Evolutionary conservation across 2,797 vertebrate species (phyloP).

Genomic region (Vespertilio murinus): DNA sequence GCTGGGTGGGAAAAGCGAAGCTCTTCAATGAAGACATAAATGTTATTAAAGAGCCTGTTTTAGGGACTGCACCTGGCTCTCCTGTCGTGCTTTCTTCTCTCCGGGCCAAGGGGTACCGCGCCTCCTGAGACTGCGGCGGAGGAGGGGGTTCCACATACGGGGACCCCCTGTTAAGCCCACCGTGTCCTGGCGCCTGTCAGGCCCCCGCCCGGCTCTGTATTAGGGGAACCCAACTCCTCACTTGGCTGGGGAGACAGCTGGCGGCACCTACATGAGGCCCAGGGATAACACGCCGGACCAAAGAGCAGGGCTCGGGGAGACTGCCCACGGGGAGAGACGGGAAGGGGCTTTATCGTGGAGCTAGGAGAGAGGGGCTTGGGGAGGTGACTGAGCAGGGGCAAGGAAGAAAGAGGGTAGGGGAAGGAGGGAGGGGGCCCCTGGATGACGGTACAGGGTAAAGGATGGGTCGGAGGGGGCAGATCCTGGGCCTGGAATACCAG

Average conservation of each 20-base stretch:
- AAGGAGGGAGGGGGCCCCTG: too few species aligned
- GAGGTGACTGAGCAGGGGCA: background rate
- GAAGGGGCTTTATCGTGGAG: background rate
- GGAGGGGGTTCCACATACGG: background rate
- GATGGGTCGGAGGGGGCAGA: rapidly evolving
- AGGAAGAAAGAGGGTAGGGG: background rate
- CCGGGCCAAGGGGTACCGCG: background rate
- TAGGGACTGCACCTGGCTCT: conserved; percentile 72
- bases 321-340: background rate
- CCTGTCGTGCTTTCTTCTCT: conserved; percentile 34
- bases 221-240: background rate
- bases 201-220: background rate
- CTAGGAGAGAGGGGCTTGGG: background rate
- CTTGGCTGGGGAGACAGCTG: background rate
- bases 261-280: background rate
- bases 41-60: conserved; percentile 81
- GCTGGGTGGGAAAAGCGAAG: conserved; percentile 44
- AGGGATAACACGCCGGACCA: too few species aligned
- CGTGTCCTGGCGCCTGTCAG: background rate
- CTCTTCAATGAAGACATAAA: conserved; percentile 78
- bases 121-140: too few species aligned
- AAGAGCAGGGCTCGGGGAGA: background rate
- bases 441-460: rapidly evolving
- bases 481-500: background rate
- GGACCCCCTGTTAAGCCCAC: background rate